Percentiles rank a stretch among this genome's conserved stretches.
Conservation (phyloP, 2,797 vertebrate genomes). For the Hydrophis major region DNA sequence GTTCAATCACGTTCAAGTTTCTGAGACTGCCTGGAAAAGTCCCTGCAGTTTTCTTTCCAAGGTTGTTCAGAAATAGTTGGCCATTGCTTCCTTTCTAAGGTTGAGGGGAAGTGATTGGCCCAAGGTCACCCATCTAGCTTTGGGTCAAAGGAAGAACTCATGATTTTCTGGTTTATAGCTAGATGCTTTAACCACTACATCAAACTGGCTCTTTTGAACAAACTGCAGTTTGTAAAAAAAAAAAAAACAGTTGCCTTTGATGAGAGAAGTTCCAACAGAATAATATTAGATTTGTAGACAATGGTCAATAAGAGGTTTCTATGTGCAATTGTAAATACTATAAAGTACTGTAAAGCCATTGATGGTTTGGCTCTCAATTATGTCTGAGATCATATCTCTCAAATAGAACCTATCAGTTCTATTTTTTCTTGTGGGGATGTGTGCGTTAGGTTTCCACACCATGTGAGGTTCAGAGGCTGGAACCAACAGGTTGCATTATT, state of each 20-base stretch:
- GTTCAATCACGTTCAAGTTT: not conserved
- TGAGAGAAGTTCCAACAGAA: not conserved
- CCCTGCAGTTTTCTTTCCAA: not conserved
- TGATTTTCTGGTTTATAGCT: not conserved
- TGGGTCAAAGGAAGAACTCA: not conserved
- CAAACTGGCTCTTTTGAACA: not conserved
- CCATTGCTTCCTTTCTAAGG: not conserved
- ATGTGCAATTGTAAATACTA: not conserved
- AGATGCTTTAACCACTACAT: not conserved
- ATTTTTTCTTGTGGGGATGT: not conserved
- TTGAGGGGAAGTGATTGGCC: not conserved
- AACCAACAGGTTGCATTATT: not conserved
- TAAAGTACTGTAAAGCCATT: not conserved
- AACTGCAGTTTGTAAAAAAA: not conserved
- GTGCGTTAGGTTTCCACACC: not conserved
- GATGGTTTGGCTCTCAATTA: not conserved
- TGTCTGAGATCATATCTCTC: not conserved
- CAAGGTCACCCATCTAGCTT: not conserved
- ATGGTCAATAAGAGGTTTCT: not conserved
- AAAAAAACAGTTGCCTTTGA: not conserved
- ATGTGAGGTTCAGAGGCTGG: not conserved
- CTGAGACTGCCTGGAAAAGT: not conserved
- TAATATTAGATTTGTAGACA: not conserved
- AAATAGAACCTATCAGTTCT: not conserved
- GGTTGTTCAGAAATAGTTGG: not conserved